Conservation (phyloP, 2,888 invertebrate genomes). For the Lamellibrachia columna region DNA sequence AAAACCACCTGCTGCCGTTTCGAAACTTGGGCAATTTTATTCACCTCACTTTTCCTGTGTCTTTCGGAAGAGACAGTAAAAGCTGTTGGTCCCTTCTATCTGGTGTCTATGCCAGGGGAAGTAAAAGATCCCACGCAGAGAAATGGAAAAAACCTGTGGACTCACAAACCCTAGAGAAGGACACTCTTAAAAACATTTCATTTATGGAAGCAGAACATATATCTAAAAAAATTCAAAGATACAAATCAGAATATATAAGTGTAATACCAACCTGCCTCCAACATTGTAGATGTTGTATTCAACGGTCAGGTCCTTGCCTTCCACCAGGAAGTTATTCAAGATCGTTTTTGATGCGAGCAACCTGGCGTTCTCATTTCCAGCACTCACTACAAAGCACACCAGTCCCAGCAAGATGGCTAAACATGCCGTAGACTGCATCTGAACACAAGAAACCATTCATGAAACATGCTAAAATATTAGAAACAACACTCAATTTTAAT, state of each 20-base stretch:
- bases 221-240: slow-evolving; percentile 17
- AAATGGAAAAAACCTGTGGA: no score
- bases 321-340: slow-evolving; percentile 93
- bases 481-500: neutral
- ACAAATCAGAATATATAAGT: neutral
- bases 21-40: no score
- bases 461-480: neutral
- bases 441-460: neutral
- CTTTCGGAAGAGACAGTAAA: no score
- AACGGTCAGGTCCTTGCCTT: slow-evolving; percentile 93
- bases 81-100: no score
- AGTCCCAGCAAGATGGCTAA: slow-evolving; percentile 29
- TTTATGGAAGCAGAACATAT: neutral
- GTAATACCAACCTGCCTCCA: slow-evolving; percentile 74
- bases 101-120: no score
- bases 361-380: slow-evolving; percentile 78
- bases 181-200: no score
- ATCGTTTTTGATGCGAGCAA: slow-evolving; percentile 92
- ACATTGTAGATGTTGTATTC: slow-evolving; percentile 95
- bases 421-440: neutral
- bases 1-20: no score
- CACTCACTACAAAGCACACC: slow-evolving; percentile 28
- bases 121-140: no score
- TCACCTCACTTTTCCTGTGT: no score
- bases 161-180: no score